Conservation (phyloP, 2,888 invertebrate genomes). For the Synergus itoensis region DNA sequence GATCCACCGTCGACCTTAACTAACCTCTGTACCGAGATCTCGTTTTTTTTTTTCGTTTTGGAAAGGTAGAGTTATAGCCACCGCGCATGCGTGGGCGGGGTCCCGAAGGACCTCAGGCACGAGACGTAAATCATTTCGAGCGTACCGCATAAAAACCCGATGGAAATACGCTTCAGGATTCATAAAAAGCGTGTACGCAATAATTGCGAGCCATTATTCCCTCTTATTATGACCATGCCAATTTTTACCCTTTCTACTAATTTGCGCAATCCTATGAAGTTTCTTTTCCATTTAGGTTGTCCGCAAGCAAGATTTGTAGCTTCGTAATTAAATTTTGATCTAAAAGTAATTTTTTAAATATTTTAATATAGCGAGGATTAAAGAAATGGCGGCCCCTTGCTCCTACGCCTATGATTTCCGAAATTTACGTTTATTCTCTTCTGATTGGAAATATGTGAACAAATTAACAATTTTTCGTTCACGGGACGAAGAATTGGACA, state of each 20-base stretch:
- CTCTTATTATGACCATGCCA: conserved; percentile 5
- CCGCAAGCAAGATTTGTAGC: too few relatives aligned
- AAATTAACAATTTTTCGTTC: too few relatives aligned
- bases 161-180: conserved; percentile 21
- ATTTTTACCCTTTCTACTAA: neutral
- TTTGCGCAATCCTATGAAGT: neutral
- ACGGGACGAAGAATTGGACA: too few relatives aligned
- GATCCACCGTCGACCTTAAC: conserved; percentile 13
- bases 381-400: too few relatives aligned
- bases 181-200: conserved; percentile 18
- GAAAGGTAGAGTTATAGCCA: conserved; percentile 11
- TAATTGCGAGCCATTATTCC: conserved; percentile 18
- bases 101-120: conserved; percentile 38
- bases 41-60: conserved; percentile 28
- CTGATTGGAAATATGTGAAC: too few relatives aligned
- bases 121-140: conserved; percentile 35
- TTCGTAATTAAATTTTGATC: too few relatives aligned
- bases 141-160: conserved; percentile 30
- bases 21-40: conserved; percentile 22
- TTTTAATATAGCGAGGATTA: too few relatives aligned
- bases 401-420: too few relatives aligned
- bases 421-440: too few relatives aligned
- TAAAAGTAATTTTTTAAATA: too few relatives aligned
- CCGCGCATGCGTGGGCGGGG: conserved; percentile 37
- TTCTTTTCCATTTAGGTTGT: too few relatives aligned